phyloP scores from a whole-genome alignment of 2,797 vertebrate genomes.

The Dryobates pubescens region DNA sequence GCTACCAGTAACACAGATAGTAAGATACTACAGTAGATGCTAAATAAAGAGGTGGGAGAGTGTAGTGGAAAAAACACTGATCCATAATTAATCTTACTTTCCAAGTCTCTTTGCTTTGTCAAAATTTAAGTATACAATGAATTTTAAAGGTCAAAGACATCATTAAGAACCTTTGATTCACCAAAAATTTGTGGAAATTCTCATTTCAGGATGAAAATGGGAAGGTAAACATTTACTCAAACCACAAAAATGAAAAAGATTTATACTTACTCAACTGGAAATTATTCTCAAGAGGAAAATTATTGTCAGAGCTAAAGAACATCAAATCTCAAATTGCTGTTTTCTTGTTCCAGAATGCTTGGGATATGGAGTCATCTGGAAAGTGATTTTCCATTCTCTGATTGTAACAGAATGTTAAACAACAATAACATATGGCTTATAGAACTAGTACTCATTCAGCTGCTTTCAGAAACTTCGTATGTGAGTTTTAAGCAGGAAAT shows the following conservation, averaged over 20 bases:
- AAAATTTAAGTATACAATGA: background rate
- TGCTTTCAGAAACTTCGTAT: background rate
- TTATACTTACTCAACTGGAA: slow-evolving; percentile 11
- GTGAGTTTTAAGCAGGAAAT: background rate
- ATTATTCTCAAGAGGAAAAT: background rate
- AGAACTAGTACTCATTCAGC: background rate
- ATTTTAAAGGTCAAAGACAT: background rate
- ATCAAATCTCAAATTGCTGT: background rate
- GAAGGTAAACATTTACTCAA: slow-evolving; percentile 25
- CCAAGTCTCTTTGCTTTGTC: background rate
- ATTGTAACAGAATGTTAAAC: background rate
- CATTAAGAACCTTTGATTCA: background rate
- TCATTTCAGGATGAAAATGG: background rate
- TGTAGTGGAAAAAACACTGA: background rate
- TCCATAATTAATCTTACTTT: background rate
- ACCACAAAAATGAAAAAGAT: background rate
- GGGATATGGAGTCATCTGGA: background rate
- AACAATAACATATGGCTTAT: background rate
- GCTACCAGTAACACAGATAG: background rate
- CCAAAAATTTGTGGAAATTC: background rate
- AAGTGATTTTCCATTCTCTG: slow-evolving; percentile 14
- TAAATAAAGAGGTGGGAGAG: background rate
- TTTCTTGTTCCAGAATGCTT: slow-evolving; percentile 20
- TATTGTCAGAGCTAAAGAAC: background rate
- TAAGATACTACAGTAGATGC: background rate